phyloP scores from a whole-genome alignment of 2,888 invertebrate genomes.

The Noctua janthina region DNA sequence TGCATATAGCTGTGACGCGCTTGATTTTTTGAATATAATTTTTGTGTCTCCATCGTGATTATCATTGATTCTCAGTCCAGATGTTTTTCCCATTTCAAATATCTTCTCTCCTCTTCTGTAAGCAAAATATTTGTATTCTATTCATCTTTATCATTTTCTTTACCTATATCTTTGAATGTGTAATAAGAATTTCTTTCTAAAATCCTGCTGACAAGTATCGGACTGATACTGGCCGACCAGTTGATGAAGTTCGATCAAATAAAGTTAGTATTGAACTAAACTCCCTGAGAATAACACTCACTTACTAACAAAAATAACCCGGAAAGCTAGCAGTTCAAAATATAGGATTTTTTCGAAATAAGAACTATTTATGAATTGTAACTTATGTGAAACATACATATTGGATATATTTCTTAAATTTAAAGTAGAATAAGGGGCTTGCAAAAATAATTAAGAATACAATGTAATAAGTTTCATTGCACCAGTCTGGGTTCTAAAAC shows the following conservation, averaged over 20 bases:
- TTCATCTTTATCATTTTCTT: slow-evolving; percentile 74
- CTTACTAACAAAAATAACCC: background rate
- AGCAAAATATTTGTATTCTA: slow-evolving; percentile 84
- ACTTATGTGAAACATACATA: background rate
- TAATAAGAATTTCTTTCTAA: slow-evolving; percentile 14
- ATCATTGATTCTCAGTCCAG: slow-evolving; percentile 55
- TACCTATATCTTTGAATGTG: slow-evolving; percentile 33
- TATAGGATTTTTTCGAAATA: background rate
- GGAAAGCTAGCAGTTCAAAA: background rate
- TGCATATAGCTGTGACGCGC: slow-evolving; percentile 72
- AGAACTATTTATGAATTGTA: background rate
- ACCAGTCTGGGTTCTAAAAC: background rate
- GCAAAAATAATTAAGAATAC: background rate
- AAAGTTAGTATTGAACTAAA: background rate
- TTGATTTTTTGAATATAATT: slow-evolving; percentile 80
- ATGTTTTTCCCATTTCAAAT: slow-evolving; percentile 75
- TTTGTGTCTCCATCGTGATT: slow-evolving; percentile 69
- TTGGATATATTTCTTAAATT: background rate
- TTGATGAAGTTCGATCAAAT: background rate
- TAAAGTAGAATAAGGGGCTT: background rate
- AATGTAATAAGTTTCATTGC: background rate
- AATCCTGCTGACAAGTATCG: slow-evolving; percentile 4
- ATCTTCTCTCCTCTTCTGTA: slow-evolving; percentile 78
- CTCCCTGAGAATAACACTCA: slow-evolving; percentile 5
- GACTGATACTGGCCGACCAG: background rate